Evolutionary conservation across 2,888 invertebrate species (phyloP).

Genomic region (Tanaodytes sp.): DNA sequence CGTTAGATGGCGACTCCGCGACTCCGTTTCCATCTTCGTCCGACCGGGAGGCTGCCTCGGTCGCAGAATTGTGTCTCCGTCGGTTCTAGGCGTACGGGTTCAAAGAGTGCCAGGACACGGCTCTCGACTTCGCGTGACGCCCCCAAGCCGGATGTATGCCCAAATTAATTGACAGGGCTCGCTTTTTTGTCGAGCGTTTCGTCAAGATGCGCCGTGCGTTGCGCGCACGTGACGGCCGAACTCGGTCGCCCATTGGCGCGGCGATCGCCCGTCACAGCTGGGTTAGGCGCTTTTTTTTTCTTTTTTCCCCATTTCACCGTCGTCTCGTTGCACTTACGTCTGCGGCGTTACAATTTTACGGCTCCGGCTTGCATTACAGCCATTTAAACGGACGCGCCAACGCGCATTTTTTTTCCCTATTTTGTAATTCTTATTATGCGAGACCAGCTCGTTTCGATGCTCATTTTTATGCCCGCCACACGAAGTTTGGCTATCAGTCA

Average conservation of each 20-base stretch:
- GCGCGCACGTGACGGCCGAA: constrained; percentile 35
- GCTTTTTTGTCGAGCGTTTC: constrained; percentile 21
- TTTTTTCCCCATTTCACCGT: constrained; percentile 15
- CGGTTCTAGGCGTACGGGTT: constrained; percentile 17
- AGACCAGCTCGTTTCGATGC: background rate
- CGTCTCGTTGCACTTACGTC: constrained; percentile 11
- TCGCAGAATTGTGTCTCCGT: constrained; percentile 14
- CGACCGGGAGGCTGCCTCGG: background rate
- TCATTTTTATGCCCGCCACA: background rate
- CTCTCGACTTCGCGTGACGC: constrained; percentile 41
- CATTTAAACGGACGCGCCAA: constrained; percentile 6
- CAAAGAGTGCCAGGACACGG: constrained; percentile 33
- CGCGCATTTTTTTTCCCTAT: constrained; percentile 3
- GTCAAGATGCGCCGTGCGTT: constrained; percentile 25
- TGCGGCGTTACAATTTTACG: constrained; percentile 13
- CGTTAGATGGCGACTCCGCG: no score
- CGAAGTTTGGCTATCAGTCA: background rate
- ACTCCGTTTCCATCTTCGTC: no score
- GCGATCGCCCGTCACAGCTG: constrained; percentile 7
- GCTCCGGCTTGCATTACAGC: constrained; percentile 12
- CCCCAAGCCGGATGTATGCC: constrained; percentile 36
- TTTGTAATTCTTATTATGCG: no score
- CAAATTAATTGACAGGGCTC: constrained; percentile 41
- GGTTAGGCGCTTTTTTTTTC: constrained; percentile 10
- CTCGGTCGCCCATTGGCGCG: background rate